These are phyloP conservation scores for Plutella xylostella DNA, from an alignment of 2,888 invertebrate genomes.

Conservation along the genomic window DNA sequence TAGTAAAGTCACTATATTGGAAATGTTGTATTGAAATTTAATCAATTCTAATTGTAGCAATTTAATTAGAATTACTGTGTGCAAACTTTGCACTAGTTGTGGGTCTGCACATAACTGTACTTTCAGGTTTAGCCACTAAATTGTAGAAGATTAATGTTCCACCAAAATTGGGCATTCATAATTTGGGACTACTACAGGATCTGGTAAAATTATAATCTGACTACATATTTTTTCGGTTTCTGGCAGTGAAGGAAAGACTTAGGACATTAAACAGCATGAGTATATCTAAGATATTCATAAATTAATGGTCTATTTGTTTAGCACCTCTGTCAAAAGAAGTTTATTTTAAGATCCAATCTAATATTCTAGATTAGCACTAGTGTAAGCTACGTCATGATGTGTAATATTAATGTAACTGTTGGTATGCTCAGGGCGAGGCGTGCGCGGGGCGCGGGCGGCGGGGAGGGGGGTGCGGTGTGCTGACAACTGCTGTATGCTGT, in stretches of 20 bases:
- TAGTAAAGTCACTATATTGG: neutral
- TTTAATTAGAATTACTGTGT: neutral
- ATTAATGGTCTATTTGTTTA: neutral
- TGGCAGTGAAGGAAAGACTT: neutral
- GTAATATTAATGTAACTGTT: constrained; percentile 58
- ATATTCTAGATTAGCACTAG: too few relatives aligned
- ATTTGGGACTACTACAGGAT: constrained; percentile 39
- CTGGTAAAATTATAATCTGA: constrained; percentile 33
- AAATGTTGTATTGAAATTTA: neutral
- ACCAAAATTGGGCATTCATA: constrained; percentile 50
- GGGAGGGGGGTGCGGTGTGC: constrained; percentile 56
- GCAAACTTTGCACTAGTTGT: constrained; percentile 1
- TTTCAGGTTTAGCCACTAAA: constrained; percentile 48
- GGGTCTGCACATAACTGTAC: constrained; percentile 15
- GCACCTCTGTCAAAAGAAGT: neutral
- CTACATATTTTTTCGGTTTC: neutral
- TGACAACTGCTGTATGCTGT: constrained; percentile 68
- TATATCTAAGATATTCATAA: neutral
- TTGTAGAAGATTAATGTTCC: constrained; percentile 45
- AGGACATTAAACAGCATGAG: neutral
- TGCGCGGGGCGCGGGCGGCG: constrained; percentile 59
- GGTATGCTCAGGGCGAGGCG: constrained; percentile 67
- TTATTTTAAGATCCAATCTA: neutral
- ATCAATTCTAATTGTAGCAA: neutral
- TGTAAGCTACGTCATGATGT: neutral